Base-by-base conservation (phyloP, 2,888 invertebrate genomes). In the Trachelus iudaicus region DNA sequence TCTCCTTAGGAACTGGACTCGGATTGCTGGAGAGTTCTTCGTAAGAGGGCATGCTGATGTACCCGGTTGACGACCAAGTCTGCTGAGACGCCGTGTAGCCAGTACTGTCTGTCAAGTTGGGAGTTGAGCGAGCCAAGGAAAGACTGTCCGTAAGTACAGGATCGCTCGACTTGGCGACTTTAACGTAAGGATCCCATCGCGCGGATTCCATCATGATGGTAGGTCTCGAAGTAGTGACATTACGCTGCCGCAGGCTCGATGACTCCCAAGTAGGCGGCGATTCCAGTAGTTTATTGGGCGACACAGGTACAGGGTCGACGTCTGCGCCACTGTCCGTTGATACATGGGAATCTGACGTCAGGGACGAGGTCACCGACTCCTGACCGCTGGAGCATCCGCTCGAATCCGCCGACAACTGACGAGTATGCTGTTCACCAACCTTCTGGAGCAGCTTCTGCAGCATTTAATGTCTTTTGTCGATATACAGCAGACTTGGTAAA, bases 351-450 rank as follows among this genome's bases (percentile, higher is more conserved):
- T 92, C 92, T 1, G 93, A 92, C 56, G 93, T 93, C 13, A 93
- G 84, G 0, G 93, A 93, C 4, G 93, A 93, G 0, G 93, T 92
- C 0, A 93, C 93, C 78, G 94, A 94, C 80, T 93, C 94, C 78
- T 93, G 93, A 6, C 93, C 94, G 34, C 93, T 93, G 76, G 93
- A 93, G 82, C 94, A 93, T 4, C 93, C 94, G 82, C 93, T 93
- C 0, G 94, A 93, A 84, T 93, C 93, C 6, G 92, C 92, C 23
- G 92, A 92, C 0, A 90, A 89, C 73, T 92, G 92, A 4, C 91
- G 88, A 12, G 86, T 88, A 74, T 91, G 92, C 68, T 91, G 89
- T 34, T 92, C 92, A 3, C 88, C 88, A 4, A 88, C 89, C 77
- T 91, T 91, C 79, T 91, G 89, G 69, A 92, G 86, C 12, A 92